Conservation (phyloP, 2,888 invertebrate species). For the Andrena bucephala region DNA sequence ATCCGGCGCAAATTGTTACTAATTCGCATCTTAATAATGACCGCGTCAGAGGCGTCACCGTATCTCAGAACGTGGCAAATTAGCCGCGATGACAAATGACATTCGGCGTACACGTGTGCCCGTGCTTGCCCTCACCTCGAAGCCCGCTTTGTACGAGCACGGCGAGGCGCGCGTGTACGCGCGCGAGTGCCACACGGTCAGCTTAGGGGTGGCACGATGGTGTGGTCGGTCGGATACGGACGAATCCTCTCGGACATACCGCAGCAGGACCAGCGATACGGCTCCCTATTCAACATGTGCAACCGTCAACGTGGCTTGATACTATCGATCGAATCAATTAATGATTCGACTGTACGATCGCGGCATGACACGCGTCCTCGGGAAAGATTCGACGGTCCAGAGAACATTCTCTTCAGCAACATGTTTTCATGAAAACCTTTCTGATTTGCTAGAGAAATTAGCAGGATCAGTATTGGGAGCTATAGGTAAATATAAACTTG, state of each 20-base stretch:
- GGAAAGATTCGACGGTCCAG: neutral
- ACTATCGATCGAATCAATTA: slow-evolving; percentile 84
- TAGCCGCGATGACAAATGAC: slow-evolving; percentile 85
- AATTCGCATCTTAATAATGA: slow-evolving; percentile 85
- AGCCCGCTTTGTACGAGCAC: slow-evolving; percentile 45
- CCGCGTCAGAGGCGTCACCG: slow-evolving; percentile 85
- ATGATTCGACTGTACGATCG: slow-evolving; percentile 81
- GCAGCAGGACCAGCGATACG: slow-evolving; percentile 74
- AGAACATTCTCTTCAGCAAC: too few species aligned
- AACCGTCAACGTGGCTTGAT: slow-evolving; percentile 82
- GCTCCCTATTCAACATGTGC: slow-evolving; percentile 83
- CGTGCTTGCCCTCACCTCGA: slow-evolving; percentile 60
- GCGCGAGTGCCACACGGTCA: slow-evolving; percentile 44
- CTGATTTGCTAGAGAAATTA: too few species aligned
- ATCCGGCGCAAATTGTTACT: slow-evolving; percentile 85
- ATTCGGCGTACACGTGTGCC: slow-evolving; percentile 75
- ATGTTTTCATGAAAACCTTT: too few species aligned
- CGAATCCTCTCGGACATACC: slow-evolving; percentile 79
- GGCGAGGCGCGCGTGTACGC: slow-evolving; percentile 56
- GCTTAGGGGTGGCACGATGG: slow-evolving; percentile 2
- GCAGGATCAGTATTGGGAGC: too few species aligned
- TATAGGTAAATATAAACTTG: too few species aligned
- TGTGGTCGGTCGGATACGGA: slow-evolving; percentile 70
- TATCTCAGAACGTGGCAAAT: slow-evolving; percentile 85
- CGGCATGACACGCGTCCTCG: slow-evolving; percentile 60